These are phyloP conservation scores for Tachysurus fulvidraco DNA, from an alignment of 2,113 vertebrate genomes.

Conservation along the genomic window DNA sequence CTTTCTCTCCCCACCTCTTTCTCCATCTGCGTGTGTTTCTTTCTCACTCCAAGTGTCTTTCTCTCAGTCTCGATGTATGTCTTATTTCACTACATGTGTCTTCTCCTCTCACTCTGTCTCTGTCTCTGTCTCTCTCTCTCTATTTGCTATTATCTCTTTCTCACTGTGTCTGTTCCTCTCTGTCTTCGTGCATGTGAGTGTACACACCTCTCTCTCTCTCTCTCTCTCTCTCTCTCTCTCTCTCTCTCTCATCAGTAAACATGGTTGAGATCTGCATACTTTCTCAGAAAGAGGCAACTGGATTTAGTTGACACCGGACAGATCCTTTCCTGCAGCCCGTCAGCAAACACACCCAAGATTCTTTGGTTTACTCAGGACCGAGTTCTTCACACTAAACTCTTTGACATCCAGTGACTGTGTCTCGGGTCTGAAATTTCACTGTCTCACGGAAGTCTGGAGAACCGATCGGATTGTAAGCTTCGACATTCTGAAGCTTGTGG, in stretches of 20 bases:
- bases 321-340: background rate
- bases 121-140: background rate
- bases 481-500: background rate
- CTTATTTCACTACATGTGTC: too few relatives aligned
- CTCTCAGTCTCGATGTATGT: background rate
- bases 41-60: background rate
- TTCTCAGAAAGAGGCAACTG: background rate
- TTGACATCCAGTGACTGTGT: background rate
- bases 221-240: background rate
- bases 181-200: too few relatives aligned
- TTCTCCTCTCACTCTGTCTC: too few relatives aligned
- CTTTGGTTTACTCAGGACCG: background rate
- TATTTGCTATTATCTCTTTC: too few relatives aligned
- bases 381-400: conserved; percentile 8
- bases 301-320: background rate
- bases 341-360: background rate
- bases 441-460: background rate
- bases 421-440: background rate
- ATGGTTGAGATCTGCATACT: background rate
- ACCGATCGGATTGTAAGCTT: background rate
- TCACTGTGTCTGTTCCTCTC: too few relatives aligned
- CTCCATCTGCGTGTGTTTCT: too few relatives aligned
- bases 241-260: background rate
- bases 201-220: background rate
- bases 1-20: background rate